Conservation (phyloP, 1,140 invertebrate genomes). For the Drosophila dunni region DNA sequence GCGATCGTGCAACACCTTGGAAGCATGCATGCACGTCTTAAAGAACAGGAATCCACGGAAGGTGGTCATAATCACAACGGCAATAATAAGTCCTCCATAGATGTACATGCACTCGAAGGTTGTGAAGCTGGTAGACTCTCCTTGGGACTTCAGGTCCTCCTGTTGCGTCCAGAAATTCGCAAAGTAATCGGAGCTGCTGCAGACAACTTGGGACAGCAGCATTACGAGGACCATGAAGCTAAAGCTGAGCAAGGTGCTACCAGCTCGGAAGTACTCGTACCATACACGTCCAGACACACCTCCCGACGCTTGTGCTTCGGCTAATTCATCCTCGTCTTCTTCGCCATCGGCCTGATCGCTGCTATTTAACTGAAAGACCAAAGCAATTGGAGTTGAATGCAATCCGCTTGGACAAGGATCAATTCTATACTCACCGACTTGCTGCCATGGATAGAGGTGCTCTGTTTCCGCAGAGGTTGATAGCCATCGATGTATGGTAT, state of each 20-base stretch:
- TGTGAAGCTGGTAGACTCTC: slow-evolving; percentile 62
- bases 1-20: slow-evolving; percentile 90
- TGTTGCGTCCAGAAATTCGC: slow-evolving; percentile 90
- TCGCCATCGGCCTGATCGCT: slow-evolving; percentile 1
- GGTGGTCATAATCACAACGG: slow-evolving; percentile 85
- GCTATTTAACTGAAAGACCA: slow-evolving; percentile 38
- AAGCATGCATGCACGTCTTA: slow-evolving; percentile 91
- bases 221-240: slow-evolving; percentile 86
- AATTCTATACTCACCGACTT: slow-evolving; percentile 63
- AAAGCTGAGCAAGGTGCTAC: slow-evolving; percentile 87
- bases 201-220: slow-evolving; percentile 88
- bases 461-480: slow-evolving; percentile 68
- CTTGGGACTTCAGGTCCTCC: slow-evolving; percentile 81
- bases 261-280: slow-evolving; percentile 88
- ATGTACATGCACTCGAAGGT: slow-evolving; percentile 82
- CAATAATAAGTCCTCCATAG: slow-evolving; percentile 75
- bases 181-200: slow-evolving; percentile 92
- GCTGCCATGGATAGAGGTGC: slow-evolving; percentile 59
- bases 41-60: slow-evolving; percentile 90
- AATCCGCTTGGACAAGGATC: background rate
- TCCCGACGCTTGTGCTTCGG: slow-evolving; percentile 86
- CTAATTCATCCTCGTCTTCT: no score
- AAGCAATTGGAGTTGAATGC: background rate
- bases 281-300: slow-evolving; percentile 86
- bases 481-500: slow-evolving; percentile 84